Percentiles rank a stretch among this genome's conserved stretches.
Evolutionary conservation across 2,113 vertebrate genomes (phyloP).

Genomic region (Nycticorax nycticorax): DNA sequence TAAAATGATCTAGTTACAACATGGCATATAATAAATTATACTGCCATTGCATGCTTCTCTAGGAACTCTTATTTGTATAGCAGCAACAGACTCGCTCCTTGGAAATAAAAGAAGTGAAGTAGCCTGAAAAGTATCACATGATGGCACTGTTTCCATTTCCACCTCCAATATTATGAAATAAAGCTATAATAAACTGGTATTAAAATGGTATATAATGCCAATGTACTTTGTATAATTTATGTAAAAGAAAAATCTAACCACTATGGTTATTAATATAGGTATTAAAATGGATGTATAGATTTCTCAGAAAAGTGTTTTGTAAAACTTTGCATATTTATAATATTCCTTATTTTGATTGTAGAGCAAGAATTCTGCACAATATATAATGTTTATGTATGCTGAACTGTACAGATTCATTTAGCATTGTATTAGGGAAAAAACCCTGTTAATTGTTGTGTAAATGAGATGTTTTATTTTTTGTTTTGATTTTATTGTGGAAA

Average conservation of each 20-base stretch:
- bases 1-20: background rate
- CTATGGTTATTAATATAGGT: constrained; percentile 55
- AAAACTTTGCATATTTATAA: constrained; percentile 67
- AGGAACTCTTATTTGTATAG: constrained; percentile 55
- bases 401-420: constrained; percentile 39
- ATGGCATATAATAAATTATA: background rate
- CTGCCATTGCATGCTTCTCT: constrained; percentile 5
- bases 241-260: constrained; percentile 72
- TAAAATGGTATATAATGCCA: constrained; percentile 70
- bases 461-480: constrained; percentile 38
- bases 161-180: constrained; percentile 81
- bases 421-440: background rate
- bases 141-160: constrained; percentile 99
- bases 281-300: constrained; percentile 61
- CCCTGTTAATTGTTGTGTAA: constrained; percentile 49
- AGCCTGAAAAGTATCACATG: constrained; percentile 96
- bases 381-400: constrained; percentile 31
- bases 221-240: constrained; percentile 74
- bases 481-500: constrained; percentile 52
- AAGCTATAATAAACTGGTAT: constrained; percentile 78
- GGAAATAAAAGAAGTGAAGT: constrained; percentile 82
- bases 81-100: constrained; percentile 59
- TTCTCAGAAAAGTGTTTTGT: constrained; percentile 65
- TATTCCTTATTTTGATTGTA: constrained; percentile 53
- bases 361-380: constrained; percentile 30